Percentiles rank a stretch among this genome's conserved stretches.
Evolutionary conservation across 1,140 invertebrate genomes (phyloP).

Genomic region (Bombus superbus): DNA sequence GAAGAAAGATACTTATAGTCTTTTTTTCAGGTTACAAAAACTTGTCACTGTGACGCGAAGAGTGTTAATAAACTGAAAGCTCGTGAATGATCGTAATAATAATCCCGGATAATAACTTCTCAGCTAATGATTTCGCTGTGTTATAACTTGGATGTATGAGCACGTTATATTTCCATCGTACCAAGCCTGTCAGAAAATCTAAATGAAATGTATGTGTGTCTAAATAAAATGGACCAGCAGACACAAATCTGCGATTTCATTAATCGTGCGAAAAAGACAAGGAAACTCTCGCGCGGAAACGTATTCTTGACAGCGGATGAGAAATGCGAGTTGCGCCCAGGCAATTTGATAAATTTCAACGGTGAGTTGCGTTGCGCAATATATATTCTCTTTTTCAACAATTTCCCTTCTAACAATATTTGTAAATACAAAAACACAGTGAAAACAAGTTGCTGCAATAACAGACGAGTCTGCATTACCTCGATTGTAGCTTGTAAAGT

Average conservation of each 20-base stretch:
- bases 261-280: conserved; percentile 9
- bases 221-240: background rate
- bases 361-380: background rate
- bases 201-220: background rate
- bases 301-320: conserved; percentile 23
- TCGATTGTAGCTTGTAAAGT: background rate
- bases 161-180: background rate
- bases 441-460: background rate
- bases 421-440: background rate
- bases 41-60: background rate
- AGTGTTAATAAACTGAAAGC: background rate
- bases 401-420: conserved; percentile 6
- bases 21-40: background rate
- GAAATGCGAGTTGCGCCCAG: conserved; percentile 13
- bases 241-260: conserved; percentile 19
- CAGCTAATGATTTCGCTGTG: background rate
- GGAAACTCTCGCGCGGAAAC: conserved; percentile 3
- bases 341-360: conserved; percentile 31
- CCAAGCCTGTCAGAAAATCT: background rate
- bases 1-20: too few relatives aligned
- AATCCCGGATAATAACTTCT: background rate
- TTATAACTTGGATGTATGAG: background rate
- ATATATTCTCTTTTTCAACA: background rate
- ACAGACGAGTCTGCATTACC: background rate
- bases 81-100: background rate